These are phyloP conservation scores for Chromoteleia sp. DNA, from an alignment of 2,888 invertebrate genomes.

Conservation along the genomic window DNA sequence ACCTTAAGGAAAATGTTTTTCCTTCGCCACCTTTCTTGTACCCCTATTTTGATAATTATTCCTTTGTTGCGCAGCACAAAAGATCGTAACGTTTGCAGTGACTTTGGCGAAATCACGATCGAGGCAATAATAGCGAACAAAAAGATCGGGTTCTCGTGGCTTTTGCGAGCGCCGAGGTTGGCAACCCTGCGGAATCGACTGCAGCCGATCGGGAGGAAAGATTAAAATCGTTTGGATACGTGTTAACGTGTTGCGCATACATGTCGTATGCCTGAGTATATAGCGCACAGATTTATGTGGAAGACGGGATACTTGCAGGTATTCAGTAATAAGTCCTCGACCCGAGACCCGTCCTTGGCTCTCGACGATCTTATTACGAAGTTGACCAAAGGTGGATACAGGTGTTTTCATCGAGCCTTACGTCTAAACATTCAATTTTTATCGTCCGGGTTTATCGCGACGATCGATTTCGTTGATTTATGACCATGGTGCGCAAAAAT, in stretches of 20 bases:
- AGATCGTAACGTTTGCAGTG: conserved; percentile 54
- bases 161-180: conserved; percentile 68
- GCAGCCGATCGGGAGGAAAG: conserved; percentile 76
- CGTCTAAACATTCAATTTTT: conserved; percentile 62
- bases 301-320: conserved; percentile 76
- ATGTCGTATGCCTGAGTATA: conserved; percentile 74
- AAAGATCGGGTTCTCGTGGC: conserved; percentile 63
- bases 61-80: conserved; percentile 50
- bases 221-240: conserved; percentile 78
- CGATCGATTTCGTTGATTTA: conserved; percentile 57
- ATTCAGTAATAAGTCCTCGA: conserved; percentile 73
- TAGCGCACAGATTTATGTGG: conserved; percentile 77
- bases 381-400: conserved; percentile 70
- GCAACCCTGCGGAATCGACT: conserved; percentile 75
- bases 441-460: conserved; percentile 43
- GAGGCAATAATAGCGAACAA: conserved; percentile 63
- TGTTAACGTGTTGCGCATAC: conserved; percentile 78
- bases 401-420: conserved; percentile 68
- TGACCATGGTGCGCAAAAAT: conserved; percentile 18
- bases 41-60: conserved; percentile 46
- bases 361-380: conserved; percentile 72
- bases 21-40: neutral
- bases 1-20: neutral
- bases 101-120: conserved; percentile 63
- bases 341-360: conserved; percentile 72